Base-by-base conservation (phyloP, 2,113 vertebrate genomes). In the Cyanistes caeruleus region DNA sequence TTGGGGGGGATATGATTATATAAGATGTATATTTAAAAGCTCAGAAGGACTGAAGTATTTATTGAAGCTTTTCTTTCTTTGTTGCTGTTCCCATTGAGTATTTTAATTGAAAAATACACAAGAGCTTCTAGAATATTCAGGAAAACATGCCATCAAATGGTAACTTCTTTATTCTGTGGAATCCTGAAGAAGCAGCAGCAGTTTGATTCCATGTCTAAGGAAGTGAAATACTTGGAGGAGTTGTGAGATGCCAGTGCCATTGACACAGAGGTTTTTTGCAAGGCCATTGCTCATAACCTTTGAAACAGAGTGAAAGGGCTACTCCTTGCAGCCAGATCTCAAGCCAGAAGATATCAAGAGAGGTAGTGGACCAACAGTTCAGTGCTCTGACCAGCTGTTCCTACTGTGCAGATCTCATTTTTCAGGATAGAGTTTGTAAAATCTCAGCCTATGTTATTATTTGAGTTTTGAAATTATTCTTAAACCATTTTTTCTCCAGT, bases 321-420 rank as follows among this genome's bases (percentile, higher is more conserved):
- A 1, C n/a, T 78, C 46, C 70, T 55, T 70, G 7, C 21, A 80
- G 7, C 9, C 68, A 73, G 9, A 64, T 41, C n/a, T 67, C 4
- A 5, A 58, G 9, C 9, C 62, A 72, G 24, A 79, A 67, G 56
- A 83, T 67, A 62, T 9, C 12, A 67, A 48, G 20, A 9, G 23
- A 43, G 4, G 5, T 7, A 25, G 9, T 9, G 18, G 5, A 31
- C 14, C 43, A 63, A 9, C 0, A 44, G 15, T n/a, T 21, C 19
- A 18, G 11, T 30, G 35, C 31, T 49, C 44, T 19, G 1, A 2
- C 3, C n/a, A 63, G 22, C 6, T 41, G 3, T 31, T 78, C 25
- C n/a, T 18, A 31, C 20, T 7, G 7, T 13, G 7, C 6, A 46
- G 22, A 49, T 25, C 21, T 68, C 4, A 9, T 77, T 68, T 89